Base-by-base conservation (phyloP, 2,113 vertebrate genomes). In the Zosterops hypoxanthus region DNA sequence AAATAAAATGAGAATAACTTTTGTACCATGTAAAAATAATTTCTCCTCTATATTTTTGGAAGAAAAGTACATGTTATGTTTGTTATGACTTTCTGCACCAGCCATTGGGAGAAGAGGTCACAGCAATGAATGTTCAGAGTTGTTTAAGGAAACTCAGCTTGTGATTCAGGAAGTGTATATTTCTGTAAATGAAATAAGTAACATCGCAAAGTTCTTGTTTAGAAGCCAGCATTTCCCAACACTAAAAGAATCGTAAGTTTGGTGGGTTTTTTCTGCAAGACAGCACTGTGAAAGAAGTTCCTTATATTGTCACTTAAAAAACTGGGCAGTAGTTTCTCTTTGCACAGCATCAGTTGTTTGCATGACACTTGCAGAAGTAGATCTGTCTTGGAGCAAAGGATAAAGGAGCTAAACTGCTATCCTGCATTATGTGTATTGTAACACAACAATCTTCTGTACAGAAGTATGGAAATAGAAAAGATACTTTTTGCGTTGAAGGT, bases 1-100 rank as follows among this genome's bases (percentile, higher is more conserved):
- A 96, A 97, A 98, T 97, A 96, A 98, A 97, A 95, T 57, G 25
- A 84, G 65, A 97, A 66, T 82, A 61, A 95, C 79, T 82, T 88
- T 89, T 92, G 76, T 97, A 94, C 61, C 88, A 86, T n/a, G 66
- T 72, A 36, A 53, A 75, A 84, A 60, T 82, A 86, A 85, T 82
- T 77, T 92, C 71, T 92, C 33, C 81, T 91, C 86, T 69, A 11
- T 88, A 50, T 56, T 87, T 95, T 73, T 93, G 73, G 71, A 92
- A 72, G 73, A 81, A 94, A 90, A 93, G 44, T 28, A 70, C 12
- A 7, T 39, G 11, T 34, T 93, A 26, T 24, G 8, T 71, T 88
- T 91, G 28, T 69, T 92, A 29, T 2, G 9, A 78, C 78, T 96
- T 87, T 91, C 70, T 96, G 71, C 77, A 83, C 42, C 73, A 86